Base-by-base conservation (phyloP, 2,888 invertebrate species). In the Aphodius granarius region DNA sequence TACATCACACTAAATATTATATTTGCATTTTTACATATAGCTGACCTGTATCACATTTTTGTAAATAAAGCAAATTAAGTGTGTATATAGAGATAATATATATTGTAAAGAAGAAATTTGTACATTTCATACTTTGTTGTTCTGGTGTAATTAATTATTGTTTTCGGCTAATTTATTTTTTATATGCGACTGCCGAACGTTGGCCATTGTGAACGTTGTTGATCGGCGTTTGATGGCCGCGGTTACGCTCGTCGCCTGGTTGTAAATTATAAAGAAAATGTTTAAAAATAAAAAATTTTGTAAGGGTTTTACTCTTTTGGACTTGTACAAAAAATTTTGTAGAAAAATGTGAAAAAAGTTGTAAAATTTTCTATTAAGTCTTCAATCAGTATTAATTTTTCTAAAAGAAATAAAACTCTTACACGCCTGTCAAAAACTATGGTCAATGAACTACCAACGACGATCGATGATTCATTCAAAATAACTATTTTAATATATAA, bases 401-500 rank as follows among this genome's bases (percentile, higher is more conserved):
- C 22, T 73, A 75, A 43, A 71, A 76, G 73, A 70, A 71, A 76
- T 76, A 71, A 75, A 74, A 77, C 76, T 73, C 76, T 76, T 78
- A 73, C 70, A 73, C 73, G 73, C 73, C 74, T 75, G 77, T 74
- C 68, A 22, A 68, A 68, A 76, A 76, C 76, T 72, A 74, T 75
- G 43, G 77, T 79, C 79, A 75, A 78, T 79, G 75, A 79, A 75
- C 75, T 75, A 77, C 76, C 79, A 79, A 79, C 78, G 79, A 79
- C 72, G 66, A 75, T 76, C 68, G 20, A 68, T 22, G 68, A 75
- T 77, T 77, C 71, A 76, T 76, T 76, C 76, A 79, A 75, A 83
- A 82, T 81, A 83, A 85, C 85, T 86, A 87, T 86, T 86, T 86
- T 86, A 86, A 85, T 86, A 86, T 86, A 85, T 86, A 83, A 86